Percentiles rank a stretch among this genome's conserved stretches.
These are phyloP conservation scores for Drosophila insularis DNA, from an alignment of 1,140 invertebrate genomes.

Conservation along the genomic window DNA sequence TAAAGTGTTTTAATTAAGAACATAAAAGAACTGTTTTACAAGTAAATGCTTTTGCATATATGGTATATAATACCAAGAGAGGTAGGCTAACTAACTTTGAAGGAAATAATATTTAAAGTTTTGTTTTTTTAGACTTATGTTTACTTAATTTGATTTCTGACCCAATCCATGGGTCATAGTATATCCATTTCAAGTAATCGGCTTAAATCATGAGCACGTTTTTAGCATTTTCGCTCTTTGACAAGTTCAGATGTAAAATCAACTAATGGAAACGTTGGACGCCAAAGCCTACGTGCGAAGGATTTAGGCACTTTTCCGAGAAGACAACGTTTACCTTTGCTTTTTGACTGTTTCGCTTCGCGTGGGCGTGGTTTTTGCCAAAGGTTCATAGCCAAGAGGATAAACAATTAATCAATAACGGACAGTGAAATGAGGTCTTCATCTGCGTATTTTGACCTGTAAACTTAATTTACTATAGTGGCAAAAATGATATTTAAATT, in stretches of 20 bases:
- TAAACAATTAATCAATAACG: no score
- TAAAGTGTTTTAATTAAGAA: no score
- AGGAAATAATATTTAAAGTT: neutral
- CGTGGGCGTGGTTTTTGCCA: neutral
- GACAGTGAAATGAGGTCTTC: no score
- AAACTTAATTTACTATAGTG: no score
- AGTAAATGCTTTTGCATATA: no score
- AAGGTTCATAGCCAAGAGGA: neutral
- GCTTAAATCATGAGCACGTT: constrained; percentile 54
- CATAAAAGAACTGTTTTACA: no score
- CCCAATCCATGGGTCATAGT: constrained; percentile 22
- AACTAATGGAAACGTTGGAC: constrained; percentile 44
- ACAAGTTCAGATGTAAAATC: constrained; percentile 64
- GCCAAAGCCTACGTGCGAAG: constrained; percentile 39
- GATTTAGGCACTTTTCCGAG: constrained; percentile 25
- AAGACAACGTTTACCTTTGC: constrained; percentile 39
- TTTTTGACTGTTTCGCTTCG: constrained; percentile 10
- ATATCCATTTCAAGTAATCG: constrained; percentile 33
- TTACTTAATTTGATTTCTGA: constrained; percentile 38
- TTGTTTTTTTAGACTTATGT: constrained; percentile 7
- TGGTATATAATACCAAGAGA: no score
- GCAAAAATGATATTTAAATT: no score
- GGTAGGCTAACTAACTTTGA: no score
- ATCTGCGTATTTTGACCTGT: no score
- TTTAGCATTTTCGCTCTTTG: constrained; percentile 28